Evolutionary conservation across 2,888 invertebrate species (phyloP), one percentile per base, ranked within the genome.

Genomic region (Lasioglossum vierecki): DNA sequence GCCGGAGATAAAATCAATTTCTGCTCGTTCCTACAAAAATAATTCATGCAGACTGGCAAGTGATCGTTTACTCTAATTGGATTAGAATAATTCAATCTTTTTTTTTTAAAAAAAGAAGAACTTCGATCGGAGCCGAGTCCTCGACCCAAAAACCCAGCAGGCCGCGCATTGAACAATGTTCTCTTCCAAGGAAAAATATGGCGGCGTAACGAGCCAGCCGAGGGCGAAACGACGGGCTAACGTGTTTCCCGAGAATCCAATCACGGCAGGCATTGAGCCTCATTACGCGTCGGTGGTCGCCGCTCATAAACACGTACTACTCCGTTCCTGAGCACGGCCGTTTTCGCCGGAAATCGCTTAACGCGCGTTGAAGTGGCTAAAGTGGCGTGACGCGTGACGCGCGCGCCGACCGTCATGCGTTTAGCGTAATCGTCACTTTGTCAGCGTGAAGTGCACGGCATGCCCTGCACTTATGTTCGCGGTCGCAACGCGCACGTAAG

Each of bases 371-470:
- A 92, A 94, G 93, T 94, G 93, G 93, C 91, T 94, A 93, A 93
- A 95, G 94, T 95, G 94, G 93, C 92, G 92, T 93, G 94, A 94
- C 94, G 94, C 93, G 94, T 94, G 95, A 94, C 94, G 94, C 93
- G 92, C 90, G 91, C 92, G 92, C 94, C 92, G 92, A 92, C 91
- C 91, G 91, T 92, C 93, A 92, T 91, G 91, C 93, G 91, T 93
- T 92, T 92, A 93, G 90, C 92, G 92, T 92, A 94, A 94, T 94
- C 94, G 93, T 93, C 93, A 93, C 93, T 92, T 92, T 92, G 92
- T 92, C 93, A 92, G 88, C 88, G 89, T 92, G 89, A 92, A 93
- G 92, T 93, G 93, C 90, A 90, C 86, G 90, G 90, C 90, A 89
- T 90, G 90, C 90, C 75, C 88, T 90, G 86, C 90, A 90, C 90